Conservation (phyloP, 2,113 vertebrate species). For the Saccopteryx leptura region DNA sequence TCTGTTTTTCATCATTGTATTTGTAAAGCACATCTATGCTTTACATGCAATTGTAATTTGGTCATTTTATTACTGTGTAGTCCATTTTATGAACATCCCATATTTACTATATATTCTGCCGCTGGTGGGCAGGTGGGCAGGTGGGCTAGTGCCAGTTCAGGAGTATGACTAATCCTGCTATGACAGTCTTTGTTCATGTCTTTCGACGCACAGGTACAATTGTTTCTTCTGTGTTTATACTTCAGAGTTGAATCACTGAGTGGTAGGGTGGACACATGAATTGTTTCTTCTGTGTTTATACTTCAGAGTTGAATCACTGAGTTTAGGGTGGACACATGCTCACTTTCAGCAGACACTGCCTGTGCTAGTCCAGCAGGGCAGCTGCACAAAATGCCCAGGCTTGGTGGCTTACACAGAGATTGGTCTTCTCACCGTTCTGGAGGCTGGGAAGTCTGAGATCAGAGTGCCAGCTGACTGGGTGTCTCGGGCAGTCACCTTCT, state of each 20-base stretch:
- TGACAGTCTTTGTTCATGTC: not conserved
- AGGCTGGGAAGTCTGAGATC: not conserved
- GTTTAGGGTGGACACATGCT: not conserved
- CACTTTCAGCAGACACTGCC: not conserved
- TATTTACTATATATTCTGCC: not conserved
- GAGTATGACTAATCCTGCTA: not conserved
- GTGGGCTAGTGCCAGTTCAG: not conserved
- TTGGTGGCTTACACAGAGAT: not conserved
- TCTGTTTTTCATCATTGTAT: not conserved
- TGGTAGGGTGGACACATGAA: not conserved
- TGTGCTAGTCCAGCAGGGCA: not conserved
- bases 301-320: not conserved
- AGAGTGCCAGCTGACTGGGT: not conserved
- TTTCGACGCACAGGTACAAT: not conserved
- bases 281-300: constrained; percentile 33
- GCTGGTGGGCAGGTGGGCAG: not conserved
- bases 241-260: not conserved
- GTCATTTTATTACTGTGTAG: not conserved
- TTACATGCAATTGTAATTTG: not conserved
- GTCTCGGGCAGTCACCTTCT: not conserved
- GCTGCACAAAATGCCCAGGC: not conserved
- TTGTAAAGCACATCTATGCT: not conserved
- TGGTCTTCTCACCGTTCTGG: constrained; percentile 29
- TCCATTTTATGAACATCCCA: not conserved
- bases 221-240: constrained; percentile 35